Conservation (phyloP, 2,888 invertebrate genomes). For the Lithophane semibrunnea region DNA sequence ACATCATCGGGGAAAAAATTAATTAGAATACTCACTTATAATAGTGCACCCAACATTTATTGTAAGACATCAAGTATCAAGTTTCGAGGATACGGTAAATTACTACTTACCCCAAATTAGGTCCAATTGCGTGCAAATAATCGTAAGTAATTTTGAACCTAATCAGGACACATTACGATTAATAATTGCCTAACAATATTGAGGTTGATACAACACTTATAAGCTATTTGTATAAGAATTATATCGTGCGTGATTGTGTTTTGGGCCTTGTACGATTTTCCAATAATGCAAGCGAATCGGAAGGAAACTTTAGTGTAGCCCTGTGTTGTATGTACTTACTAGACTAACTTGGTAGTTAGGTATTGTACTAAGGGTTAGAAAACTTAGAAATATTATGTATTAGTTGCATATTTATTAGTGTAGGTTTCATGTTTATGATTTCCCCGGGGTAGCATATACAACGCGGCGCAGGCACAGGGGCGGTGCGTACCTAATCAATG, state of each 20-base stretch:
- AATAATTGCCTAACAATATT: conserved; percentile 29
- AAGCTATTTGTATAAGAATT: conserved; percentile 48
- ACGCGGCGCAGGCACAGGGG: background rate
- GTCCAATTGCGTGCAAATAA: conserved; percentile 38
- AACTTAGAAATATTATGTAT: conserved; percentile 5
- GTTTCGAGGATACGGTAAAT: conserved; percentile 39
- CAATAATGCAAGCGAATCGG: conserved; percentile 59
- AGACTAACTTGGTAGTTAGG: background rate
- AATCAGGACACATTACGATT: conserved; percentile 41
- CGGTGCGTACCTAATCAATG: too few species aligned
- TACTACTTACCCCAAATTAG: conserved; percentile 29
- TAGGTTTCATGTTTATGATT: conserved; percentile 14
- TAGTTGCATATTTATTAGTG: background rate
- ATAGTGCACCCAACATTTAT: background rate
- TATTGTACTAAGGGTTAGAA: background rate
- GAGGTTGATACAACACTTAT: conserved; percentile 38
- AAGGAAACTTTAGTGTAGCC: conserved; percentile 56
- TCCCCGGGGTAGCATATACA: background rate
- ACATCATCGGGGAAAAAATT: background rate
- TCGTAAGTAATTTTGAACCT: conserved; percentile 42
- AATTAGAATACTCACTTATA: background rate
- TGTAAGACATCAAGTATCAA: conserved; percentile 26
- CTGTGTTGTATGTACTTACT: background rate
- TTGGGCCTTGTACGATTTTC: conserved; percentile 67
- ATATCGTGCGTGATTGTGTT: conserved; percentile 41